These are phyloP conservation scores for Morelia viridis DNA, from an alignment of 2,797 vertebrate genomes.

Conservation along the genomic window DNA sequence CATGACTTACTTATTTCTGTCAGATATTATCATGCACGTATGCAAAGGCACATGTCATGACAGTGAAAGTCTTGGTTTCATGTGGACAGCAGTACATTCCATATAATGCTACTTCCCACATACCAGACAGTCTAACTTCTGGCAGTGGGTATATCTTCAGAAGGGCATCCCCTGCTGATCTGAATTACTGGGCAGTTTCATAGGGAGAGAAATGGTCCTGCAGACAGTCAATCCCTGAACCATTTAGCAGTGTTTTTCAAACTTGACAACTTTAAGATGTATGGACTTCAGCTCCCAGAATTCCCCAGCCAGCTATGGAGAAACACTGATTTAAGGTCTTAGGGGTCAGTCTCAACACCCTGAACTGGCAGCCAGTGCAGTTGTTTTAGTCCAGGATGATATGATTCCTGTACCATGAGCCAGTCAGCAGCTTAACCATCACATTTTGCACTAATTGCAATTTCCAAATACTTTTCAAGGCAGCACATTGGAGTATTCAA, in stretches of 20 bases:
- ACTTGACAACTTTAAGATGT: background rate
- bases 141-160: background rate
- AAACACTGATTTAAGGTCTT: background rate
- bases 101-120: background rate
- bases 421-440: background rate
- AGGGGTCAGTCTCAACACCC: background rate
- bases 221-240: background rate
- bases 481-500: background rate
- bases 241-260: background rate
- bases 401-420: background rate
- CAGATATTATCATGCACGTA: background rate
- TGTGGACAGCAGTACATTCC: background rate
- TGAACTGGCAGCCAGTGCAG: background rate
- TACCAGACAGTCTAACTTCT: background rate
- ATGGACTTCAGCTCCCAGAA: background rate
- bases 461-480: background rate
- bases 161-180: background rate
- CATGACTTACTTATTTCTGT: background rate
- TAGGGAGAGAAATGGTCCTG: background rate
- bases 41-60: background rate
- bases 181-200: background rate
- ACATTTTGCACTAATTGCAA: background rate
- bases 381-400: background rate
- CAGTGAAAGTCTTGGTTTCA: background rate
- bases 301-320: background rate